Conservation (phyloP, 2,888 invertebrate genomes). For the Ceriagrion tenellum region DNA sequence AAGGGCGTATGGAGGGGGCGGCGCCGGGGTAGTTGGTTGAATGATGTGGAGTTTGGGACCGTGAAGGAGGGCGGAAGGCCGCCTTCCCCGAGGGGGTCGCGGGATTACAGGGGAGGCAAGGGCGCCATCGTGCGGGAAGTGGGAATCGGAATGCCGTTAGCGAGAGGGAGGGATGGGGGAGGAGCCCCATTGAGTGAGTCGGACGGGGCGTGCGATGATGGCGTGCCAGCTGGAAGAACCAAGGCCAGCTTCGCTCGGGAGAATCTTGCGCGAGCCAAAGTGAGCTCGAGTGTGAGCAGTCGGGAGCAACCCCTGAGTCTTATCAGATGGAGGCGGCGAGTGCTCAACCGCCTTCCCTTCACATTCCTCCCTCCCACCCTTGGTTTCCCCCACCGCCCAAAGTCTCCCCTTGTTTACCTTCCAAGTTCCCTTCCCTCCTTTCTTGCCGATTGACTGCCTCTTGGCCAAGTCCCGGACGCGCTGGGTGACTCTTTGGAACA, state of each 20-base stretch:
- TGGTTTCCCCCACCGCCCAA: not conserved
- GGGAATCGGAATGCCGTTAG: slow-evolving; percentile 29
- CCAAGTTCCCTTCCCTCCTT: not conserved
- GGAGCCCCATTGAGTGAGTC: not conserved
- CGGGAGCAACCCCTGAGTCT: not conserved
- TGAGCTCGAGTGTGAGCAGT: not conserved
- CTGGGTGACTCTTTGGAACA: no score
- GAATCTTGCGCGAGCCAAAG: not conserved
- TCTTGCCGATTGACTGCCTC: not conserved
- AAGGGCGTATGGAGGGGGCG: not conserved
- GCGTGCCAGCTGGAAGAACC: slow-evolving; percentile 26
- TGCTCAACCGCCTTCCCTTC: not conserved
- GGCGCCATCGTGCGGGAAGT: not conserved
- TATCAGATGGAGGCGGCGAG: not conserved
- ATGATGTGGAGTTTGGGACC: no score
- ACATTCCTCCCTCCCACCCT: not conserved
- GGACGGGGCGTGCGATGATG: not conserved
- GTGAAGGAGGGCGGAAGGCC: no score
- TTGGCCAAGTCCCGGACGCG: not conserved
- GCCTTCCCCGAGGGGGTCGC: no score
- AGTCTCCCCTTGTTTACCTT: not conserved
- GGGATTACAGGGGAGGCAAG: not conserved
- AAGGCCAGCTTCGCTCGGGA: not conserved
- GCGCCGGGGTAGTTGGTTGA: not conserved
- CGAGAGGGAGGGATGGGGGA: not conserved